Conservation (phyloP, 2,113 vertebrate species). For the Toxotes jaculatrix region DNA sequence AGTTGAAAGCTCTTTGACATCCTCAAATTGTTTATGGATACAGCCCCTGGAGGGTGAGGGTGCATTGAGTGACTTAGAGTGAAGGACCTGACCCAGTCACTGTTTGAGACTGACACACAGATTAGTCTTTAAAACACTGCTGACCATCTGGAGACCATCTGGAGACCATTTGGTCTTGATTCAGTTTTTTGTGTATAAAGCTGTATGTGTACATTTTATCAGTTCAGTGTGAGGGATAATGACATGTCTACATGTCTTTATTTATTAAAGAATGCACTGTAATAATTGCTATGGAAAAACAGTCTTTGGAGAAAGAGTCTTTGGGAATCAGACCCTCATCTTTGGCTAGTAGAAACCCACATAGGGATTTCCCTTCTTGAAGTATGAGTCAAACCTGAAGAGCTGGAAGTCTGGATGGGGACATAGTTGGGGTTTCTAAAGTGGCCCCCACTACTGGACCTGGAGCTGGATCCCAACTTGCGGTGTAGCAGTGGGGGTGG, state of each 20-base stretch:
- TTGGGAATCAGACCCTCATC: neutral
- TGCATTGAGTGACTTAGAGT: neutral
- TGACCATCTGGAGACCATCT: constrained; percentile 15
- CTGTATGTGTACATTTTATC: neutral
- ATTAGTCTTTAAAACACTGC: neutral
- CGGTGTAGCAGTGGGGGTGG: neutral
- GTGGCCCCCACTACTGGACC: neutral
- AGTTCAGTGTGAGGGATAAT: neutral
- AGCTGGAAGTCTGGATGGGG: neutral
- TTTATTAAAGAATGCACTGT: too few relatives aligned
- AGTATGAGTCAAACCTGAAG: neutral
- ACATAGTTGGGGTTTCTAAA: neutral
- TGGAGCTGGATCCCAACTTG: neutral
- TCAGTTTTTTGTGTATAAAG: neutral
- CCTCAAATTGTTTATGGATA: neutral
- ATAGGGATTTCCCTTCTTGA: neutral
- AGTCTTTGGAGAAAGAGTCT: neutral
- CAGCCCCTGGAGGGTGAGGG: neutral
- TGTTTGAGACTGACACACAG: neutral
- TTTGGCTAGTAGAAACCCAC: neutral
- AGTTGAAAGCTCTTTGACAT: neutral
- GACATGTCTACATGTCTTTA: neutral
- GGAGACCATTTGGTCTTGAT: constrained; percentile 1
- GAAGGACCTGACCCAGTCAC: constrained; percentile 5
- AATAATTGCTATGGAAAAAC: neutral